Base-by-base conservation (phyloP, 2,113 vertebrate species). In the Pseudopipra pipra region DNA sequence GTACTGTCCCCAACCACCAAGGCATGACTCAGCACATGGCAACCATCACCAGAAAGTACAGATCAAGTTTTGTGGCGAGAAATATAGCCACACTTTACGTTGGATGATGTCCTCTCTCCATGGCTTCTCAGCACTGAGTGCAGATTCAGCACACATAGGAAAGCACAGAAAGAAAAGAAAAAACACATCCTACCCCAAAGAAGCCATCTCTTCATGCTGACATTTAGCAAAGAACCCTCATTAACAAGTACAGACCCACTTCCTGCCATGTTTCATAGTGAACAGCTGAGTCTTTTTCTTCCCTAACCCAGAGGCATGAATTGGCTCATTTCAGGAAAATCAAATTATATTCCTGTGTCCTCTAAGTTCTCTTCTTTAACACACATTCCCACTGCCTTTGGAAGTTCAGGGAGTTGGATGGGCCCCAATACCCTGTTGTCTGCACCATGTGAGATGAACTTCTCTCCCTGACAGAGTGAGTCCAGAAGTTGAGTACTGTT, bases 361-460 rank as follows among this genome's bases (percentile, higher is more conserved):
- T 44, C 3, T 44, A 63, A 46, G 16, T 61, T 81, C 25, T 75
- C 19, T n/a, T 79, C 52, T 79, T 84, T 65, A 37, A 28, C 46
- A 82, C 23, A 47, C 1, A 6, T 61, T 71, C 3, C 2, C 11
- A 20, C 5, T 51, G 33, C 47, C 39, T 83, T 49, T 56, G 44
- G 22, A 56, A 73, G 9, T 52, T 63, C 52, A 54, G 31, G n/a
- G 17, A 17, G 19, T 28, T 65, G 39, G 22, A 39, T 12, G 5
- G 2, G 22, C 74, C 35, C 47, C 3, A 7, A 31, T 24, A 66
- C 30, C 35, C 35, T 43, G 12, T 23, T 27, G 11, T 44, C 31
- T 0, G 0, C 17, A 66, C 16, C 11, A 31, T 1, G 1, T 18
- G 52, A 80, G 56, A 67, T 18, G 24, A 90, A 54, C 23, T 43